These are phyloP conservation scores for Helostoma temminkii DNA, from an alignment of 2,797 vertebrate genomes.

Conservation along the genomic window DNA sequence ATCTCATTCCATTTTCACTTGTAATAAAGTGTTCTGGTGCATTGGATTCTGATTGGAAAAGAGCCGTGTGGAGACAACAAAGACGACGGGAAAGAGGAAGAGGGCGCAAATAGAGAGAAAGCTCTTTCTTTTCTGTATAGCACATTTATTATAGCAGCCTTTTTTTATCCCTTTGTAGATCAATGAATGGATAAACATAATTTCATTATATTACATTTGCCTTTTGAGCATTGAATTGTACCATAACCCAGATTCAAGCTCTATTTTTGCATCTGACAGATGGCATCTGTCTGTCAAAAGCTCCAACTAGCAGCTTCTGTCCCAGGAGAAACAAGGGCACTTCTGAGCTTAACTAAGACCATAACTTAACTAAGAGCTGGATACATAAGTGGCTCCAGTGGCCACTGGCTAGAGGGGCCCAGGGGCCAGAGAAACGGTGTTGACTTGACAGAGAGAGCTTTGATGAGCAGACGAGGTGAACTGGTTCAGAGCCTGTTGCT, in stretches of 20 bases:
- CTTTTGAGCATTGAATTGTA: not conserved
- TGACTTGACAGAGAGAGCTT: conserved; percentile 57
- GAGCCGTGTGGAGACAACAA: conserved; percentile 13
- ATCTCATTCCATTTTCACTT: conserved; percentile 51
- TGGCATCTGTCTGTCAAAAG: conserved; percentile 22
- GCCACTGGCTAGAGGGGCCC: conserved; percentile 29
- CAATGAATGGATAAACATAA: conserved; percentile 15
- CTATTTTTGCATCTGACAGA: conserved; percentile 19
- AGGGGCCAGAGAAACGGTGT: conserved; percentile 42
- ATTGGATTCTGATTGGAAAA: conserved; percentile 48
- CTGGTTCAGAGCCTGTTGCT: conserved; percentile 79
- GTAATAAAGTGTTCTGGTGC: conserved; percentile 49
- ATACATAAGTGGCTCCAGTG: conserved; percentile 28
- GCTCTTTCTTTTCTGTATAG: not conserved
- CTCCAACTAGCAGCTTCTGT: not conserved
- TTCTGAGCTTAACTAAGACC: conserved; percentile 21
- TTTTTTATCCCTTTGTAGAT: conserved; percentile 27
- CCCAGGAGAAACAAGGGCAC: not conserved
- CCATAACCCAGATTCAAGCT: conserved; percentile 3
- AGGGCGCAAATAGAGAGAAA: conserved; percentile 7
- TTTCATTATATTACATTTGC: conserved; percentile 13
- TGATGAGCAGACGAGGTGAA: conserved; percentile 65
- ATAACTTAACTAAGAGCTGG: conserved; percentile 19
- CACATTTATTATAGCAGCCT: conserved; percentile 21
- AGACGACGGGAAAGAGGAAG: not conserved